Evolutionary conservation across 2,888 invertebrate genomes (phyloP), one percentile per base, ranked within the genome.

Genomic region (Unio delphinus): DNA sequence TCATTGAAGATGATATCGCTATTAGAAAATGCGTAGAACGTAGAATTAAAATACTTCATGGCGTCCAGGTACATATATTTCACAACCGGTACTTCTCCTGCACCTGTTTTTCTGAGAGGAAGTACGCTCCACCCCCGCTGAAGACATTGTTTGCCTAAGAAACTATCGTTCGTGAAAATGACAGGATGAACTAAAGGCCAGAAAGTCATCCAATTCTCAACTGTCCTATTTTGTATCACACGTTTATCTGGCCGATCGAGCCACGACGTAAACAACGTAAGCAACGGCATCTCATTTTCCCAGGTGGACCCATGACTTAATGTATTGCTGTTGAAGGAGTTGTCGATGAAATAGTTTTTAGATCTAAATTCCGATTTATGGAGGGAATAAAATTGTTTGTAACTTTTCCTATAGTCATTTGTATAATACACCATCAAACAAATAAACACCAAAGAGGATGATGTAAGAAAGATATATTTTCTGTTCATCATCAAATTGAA

Each of bases 21-120:
- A 63, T 70, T 70, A 4, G 62, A 56, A 61, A 66, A 70, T 3
- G 61, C 69, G 63, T 58, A 70, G 26, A 70, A 63, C 55, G 61
- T 66, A 55, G 62, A 66, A 18, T 70, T 61, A 28, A 62, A 61
- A 11, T 26, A 23, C 15, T 23, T 6, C 30, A 60, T 58, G 4
- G 28, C 69, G 17, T 45, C 54, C 8, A 58, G 8, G 45, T 63
- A 70, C 69, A 70, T 70, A n/a, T 62, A 57, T 54, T 66, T 70
- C 34, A 70, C 54, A 58, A 70, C 66, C 18, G 69, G 69, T 55
- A 59, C 62, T 0, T 15, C 28, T 11, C 57, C 61, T 15, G 62
- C 61, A 34, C 63, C 63, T 20, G 56, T 58, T 18, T 11, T 62
- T 23, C 34, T 23, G 5, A 67, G 20, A 5, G 67, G 67, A 18